phyloP scores from a whole-genome alignment of 92 coral and sea anemone genomes.

The Siderastrea siderea region DNA sequence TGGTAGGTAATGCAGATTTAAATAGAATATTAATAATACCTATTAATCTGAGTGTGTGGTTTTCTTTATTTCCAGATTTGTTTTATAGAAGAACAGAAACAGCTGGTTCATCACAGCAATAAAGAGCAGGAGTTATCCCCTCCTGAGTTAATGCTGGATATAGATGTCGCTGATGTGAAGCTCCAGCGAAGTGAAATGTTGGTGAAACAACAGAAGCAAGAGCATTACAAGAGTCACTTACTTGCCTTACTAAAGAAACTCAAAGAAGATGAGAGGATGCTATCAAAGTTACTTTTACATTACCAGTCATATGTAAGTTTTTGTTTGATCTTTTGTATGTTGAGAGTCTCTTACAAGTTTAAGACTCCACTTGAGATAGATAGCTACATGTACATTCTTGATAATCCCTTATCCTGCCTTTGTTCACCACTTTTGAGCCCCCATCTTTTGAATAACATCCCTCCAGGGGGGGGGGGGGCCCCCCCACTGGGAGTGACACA shows the following conservation, averaged over 20 bases:
- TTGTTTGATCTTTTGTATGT: background rate
- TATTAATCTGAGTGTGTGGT: background rate
- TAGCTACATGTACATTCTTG: no score
- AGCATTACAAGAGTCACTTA: conserved; percentile 68
- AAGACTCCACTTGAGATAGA: no score
- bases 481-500: no score
- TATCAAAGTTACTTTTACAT: conserved; percentile 15
- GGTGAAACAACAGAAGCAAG: conserved; percentile 84
- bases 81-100: conserved; percentile 91
- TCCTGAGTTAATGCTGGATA: conserved; percentile 37
- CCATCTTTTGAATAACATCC: no score
- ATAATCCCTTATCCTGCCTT: no score
- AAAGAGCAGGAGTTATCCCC: conserved; percentile 57
- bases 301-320: background rate
- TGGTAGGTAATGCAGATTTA: background rate
- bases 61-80: conserved; percentile 64
- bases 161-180: conserved; percentile 76
- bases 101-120: conserved; percentile 73
- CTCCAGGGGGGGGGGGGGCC: no score
- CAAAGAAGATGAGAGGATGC: conserved; percentile 50
- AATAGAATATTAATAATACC: background rate
- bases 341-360: no score
- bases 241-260: conserved; percentile 71
- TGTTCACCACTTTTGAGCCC: no score
- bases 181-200: conserved; percentile 78